Conservation (phyloP, 2,888 invertebrate species). For the Drosophila formosana region DNA sequence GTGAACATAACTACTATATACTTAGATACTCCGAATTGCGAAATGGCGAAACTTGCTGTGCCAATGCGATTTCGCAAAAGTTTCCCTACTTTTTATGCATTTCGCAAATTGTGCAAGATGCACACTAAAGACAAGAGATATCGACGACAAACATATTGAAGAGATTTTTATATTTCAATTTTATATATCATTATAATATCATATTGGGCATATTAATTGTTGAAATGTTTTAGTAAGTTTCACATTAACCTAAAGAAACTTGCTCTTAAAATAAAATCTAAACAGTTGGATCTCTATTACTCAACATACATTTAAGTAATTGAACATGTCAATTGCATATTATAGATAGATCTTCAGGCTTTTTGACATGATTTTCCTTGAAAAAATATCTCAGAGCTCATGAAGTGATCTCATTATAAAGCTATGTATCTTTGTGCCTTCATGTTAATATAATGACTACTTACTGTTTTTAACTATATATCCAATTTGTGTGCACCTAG, state of each 20-base stretch:
- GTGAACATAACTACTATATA: conserved; percentile 12
- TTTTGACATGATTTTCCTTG: no score
- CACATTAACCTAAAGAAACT: no score
- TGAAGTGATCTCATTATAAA: conserved; percentile 5
- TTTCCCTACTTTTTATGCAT: neutral
- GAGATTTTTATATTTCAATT: neutral
- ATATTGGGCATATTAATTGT: no score
- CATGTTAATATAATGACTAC: conserved; percentile 12
- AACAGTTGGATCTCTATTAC: no score
- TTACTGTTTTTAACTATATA: conserved; percentile 23
- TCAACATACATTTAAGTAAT: no score
- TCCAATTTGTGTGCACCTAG: conserved; percentile 32
- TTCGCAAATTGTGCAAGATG: conserved; percentile 6
- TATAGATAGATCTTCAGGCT: no score
- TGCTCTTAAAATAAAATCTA: no score
- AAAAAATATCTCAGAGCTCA: neutral
- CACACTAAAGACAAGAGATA: neutral
- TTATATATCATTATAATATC: no score
- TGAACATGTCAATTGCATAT: no score
- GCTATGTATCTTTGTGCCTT: conserved; percentile 1
- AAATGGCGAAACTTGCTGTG: conserved; percentile 29
- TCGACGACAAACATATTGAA: neutral
- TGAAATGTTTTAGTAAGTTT: no score
- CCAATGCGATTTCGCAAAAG: conserved; percentile 18
- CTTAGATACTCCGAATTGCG: conserved; percentile 24